Base-by-base conservation (phyloP, 2,888 invertebrate species). In the Drosophila subquinaria region DNA sequence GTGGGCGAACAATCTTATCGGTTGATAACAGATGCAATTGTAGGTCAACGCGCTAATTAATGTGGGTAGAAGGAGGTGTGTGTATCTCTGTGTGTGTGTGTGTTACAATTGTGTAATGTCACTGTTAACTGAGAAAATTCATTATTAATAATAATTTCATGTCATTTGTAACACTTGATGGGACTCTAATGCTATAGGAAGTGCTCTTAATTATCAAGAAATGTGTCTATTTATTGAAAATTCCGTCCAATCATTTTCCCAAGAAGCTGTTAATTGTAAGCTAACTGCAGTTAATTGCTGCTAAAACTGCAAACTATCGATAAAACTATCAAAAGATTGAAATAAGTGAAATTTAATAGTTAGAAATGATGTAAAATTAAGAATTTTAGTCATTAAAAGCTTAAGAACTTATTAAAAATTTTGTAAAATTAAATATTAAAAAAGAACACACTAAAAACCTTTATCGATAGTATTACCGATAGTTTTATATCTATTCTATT, bases 1-100 rank as follows among this genome's bases (percentile, higher is more conserved):
- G 52, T 4, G 20, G 53, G 33, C 53, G 20, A 36, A 33, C 71
- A 66, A 71, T 79, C 79, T 79, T 79, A 79, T 79, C 79, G 64
- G 1, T 15, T 59, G 73, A 79, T 69, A 79, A 69, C 50, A 62
- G 47, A 55, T 48, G 60, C 8, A 73, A 76, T 79, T 76, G 64
- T 79, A 62, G 79, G 79, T 79, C 79, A 79, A 47, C 48, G 56
- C 30, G 48, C 48, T 76, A 79, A 78, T 79, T 79, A 72, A 63
- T 60, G 51, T 48, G 30, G 33, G 38, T 35, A 5, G 53, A 11
- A 20, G 30, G 10, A 15, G 38, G 17, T 15, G 42, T 17, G 33
- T 10, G 40, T n/a, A 30, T 40, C 3, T 73, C n/a, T 20, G 42
- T 15, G 23, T 30, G 30, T 13, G 30, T 40, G 6, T 40, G 6